Evolutionary conservation across 2,113 vertebrate genomes (phyloP).

Genomic region (Spheniscus mendiculus): DNA sequence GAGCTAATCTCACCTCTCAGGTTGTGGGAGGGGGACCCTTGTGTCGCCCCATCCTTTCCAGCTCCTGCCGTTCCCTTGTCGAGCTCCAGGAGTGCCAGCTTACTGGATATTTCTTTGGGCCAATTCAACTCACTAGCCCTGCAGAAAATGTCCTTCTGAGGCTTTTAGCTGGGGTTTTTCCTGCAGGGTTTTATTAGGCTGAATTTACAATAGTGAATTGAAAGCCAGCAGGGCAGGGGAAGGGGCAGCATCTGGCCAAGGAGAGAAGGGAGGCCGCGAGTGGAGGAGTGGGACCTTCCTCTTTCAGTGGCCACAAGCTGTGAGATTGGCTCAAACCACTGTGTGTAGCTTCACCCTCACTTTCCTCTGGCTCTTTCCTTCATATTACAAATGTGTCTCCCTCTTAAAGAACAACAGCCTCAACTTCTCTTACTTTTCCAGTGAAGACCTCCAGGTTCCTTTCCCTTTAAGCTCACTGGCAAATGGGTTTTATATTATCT

Average conservation of each 20-base stretch:
- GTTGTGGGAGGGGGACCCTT: not conserved
- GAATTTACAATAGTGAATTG: not conserved
- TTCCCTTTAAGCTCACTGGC: not conserved
- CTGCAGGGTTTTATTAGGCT: not conserved
- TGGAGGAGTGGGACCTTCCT: not conserved
- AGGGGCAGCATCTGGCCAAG: not conserved
- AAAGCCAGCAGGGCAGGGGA: not conserved
- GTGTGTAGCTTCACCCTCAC: not conserved
- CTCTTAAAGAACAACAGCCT: not conserved
- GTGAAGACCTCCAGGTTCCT: not conserved
- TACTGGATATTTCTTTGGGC: no score
- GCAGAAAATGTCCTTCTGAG: not conserved
- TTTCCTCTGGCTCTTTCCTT: not conserved
- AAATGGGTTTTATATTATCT: not conserved
- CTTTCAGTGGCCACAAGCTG: not conserved
- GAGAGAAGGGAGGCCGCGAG: not conserved
- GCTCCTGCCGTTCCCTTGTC: fast-evolving
- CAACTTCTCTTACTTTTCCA: not conserved
- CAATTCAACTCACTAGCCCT: not conserved
- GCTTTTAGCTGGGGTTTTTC: not conserved
- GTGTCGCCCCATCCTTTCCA: not conserved
- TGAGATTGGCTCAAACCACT: not conserved
- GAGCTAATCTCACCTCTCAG: not conserved
- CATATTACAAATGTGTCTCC: not conserved
- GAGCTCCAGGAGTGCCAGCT: not conserved